phyloP scores from a whole-genome alignment of 2,113 vertebrate genomes.

The Halcyon malimbica region DNA sequence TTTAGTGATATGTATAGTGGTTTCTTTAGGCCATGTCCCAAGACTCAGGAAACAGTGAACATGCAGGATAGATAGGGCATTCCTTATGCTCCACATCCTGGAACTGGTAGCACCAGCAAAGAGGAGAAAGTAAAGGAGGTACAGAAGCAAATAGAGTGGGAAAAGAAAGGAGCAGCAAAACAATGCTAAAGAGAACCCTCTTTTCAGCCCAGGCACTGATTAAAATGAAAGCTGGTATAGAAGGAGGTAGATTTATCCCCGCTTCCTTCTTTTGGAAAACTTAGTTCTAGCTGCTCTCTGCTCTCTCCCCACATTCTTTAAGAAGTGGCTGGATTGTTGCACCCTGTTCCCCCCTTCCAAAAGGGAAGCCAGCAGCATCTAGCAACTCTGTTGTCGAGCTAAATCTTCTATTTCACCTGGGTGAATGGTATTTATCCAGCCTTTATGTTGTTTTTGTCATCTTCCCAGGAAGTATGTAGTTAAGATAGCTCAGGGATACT shows the following conservation, averaged over 20 bases:
- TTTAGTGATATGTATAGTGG: not conserved
- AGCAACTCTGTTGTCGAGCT: not conserved
- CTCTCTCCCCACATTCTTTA: not conserved
- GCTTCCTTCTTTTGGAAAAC: not conserved
- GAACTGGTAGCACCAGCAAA: not conserved
- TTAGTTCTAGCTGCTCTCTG: not conserved
- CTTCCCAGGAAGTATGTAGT: not conserved
- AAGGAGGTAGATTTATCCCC: not conserved
- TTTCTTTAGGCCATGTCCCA: not conserved
- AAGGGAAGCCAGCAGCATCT: not conserved
- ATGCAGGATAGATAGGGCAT: not conserved
- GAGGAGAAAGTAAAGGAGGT: not conserved
- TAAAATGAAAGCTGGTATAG: not conserved
- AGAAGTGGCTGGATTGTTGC: not conserved
- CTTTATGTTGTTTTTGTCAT: not conserved
- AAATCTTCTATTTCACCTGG: not conserved
- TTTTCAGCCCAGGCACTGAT: not conserved
- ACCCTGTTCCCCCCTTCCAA: not conserved
- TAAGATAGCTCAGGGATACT: not conserved
- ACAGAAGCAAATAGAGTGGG: not conserved
- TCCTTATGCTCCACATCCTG: not conserved
- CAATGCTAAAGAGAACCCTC: not conserved
- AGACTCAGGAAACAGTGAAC: not conserved
- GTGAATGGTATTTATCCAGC: not conserved
- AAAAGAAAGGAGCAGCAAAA: not conserved